Evolutionary conservation across 1,140 invertebrate genomes (phyloP).

Genomic region (Scaptomyza hsui): DNA sequence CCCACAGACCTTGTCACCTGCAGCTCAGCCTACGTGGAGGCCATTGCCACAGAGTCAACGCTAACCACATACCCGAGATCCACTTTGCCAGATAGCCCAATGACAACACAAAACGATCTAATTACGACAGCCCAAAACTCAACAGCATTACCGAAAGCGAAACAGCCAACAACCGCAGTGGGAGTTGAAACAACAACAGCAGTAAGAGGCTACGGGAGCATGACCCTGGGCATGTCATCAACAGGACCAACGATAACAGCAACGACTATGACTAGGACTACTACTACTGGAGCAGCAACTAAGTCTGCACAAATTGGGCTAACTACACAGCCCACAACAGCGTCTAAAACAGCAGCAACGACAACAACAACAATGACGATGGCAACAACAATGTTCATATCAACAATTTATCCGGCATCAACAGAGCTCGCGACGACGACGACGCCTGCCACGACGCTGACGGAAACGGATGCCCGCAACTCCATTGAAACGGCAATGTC

Average conservation of each 20-base stretch:
- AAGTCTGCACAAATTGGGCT: constrained; percentile 73
- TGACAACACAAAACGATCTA: constrained; percentile 82
- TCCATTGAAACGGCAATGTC: constrained; percentile 59
- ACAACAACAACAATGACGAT: constrained; percentile 22
- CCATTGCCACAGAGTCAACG: constrained; percentile 25
- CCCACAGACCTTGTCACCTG: constrained; percentile 69
- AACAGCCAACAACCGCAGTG: constrained; percentile 45
- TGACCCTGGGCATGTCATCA: constrained; percentile 61
- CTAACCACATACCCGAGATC: constrained; percentile 64
- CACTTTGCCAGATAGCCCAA: constrained; percentile 74
- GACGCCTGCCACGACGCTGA: constrained; percentile 5
- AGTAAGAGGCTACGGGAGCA: constrained; percentile 24
- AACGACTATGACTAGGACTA: constrained; percentile 23
- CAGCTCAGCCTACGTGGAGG: constrained; percentile 25
- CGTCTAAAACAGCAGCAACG: constrained; percentile 31
- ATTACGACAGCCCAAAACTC: constrained; percentile 76
- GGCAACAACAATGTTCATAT: constrained; percentile 59
- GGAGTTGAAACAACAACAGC: constrained; percentile 15
- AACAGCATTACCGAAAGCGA: constrained; percentile 56
- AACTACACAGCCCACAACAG: constrained; percentile 59
- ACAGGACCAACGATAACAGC: constrained; percentile 51
- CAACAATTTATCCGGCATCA: constrained; percentile 69
- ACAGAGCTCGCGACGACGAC: constrained; percentile 15
- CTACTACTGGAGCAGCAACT: constrained; percentile 22
- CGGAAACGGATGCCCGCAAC: constrained; percentile 71